A percentile compares a stretch with the other conserved stretches of the same genome.
Conservation (phyloP, 2,113 vertebrate species). For the Mesembrinibis cayennensis region DNA sequence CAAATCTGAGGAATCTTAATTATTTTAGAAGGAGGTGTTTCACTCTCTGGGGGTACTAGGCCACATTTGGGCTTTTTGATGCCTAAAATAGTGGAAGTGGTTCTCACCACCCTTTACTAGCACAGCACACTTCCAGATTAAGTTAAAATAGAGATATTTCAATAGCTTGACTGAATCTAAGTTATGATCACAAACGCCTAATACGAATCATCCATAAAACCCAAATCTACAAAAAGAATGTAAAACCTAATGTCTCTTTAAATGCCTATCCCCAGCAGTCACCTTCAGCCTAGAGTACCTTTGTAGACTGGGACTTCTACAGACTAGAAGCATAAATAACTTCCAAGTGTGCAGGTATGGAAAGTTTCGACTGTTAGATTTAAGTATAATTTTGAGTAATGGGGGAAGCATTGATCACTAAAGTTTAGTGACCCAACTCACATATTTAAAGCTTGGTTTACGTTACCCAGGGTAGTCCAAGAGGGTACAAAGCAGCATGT, state of each 20-base stretch:
- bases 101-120: neutral
- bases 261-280: neutral
- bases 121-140: neutral
- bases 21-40: neutral
- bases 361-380: neutral
- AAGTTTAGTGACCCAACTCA: neutral
- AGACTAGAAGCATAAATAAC: neutral
- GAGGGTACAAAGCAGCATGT: accelerated
- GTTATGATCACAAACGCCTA: neutral
- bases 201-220: neutral
- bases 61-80: neutral
- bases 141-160: neutral
- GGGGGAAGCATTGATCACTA: neutral
- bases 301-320: neutral
- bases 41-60: neutral
- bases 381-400: neutral
- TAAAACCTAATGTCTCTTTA: neutral
- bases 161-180: neutral
- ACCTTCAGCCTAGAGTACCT: neutral
- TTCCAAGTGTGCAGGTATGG: neutral
- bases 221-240: neutral
- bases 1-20: neutral
- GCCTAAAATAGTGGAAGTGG: neutral
- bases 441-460: neutral
- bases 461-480: neutral